Evolutionary conservation across 2,113 vertebrate genomes (phyloP), one percentile per base, ranked within the genome.

Genomic region (Mugil cephalus): DNA sequence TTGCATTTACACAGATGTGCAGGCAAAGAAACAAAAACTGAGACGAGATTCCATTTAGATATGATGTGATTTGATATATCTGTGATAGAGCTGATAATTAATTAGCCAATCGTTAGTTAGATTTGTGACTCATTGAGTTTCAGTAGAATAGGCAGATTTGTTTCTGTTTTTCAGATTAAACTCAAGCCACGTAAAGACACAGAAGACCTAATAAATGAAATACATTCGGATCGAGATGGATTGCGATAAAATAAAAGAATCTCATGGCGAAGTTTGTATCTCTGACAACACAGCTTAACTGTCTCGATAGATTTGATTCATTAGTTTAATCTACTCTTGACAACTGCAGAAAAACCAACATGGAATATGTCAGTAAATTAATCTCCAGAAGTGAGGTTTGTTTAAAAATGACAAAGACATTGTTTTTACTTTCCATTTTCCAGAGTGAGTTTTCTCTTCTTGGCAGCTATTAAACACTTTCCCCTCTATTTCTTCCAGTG

Each of bases 351-450:
- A 43, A 48, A 55, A 17, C 6, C 53, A 40, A 24, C 46, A 36
- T 43, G 4, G 13, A 75, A 17, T 0, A 40, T 30, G 9, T 30
- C 66, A 65, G 60, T n/a, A 12, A 21, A 19, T 53, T 39, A 11
- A 63, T 67, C 43, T 58, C 18, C 67, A 12, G 47, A 9, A 24
- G 12, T 74, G 65, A 19, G 17, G 24, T 52, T 43, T 46, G 40
- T 35, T 21, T 40, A 21, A 62, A 47, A 40, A 13, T 56, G 52
- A 48, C 40, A 43, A n/a, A 35, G 1, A 50, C 45, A 43, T 63
- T 34, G 24, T 52, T 46, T 42, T 35, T 66, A 55, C 4, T 39
- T 0, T 51, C 13, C n/a, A 60, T 8, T 0, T 54, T 18, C 15
- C 21, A 53, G 69, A 66, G n/a, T 55, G 1, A 15, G 36, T 30